These are phyloP conservation scores for Condylura cristata DNA, from an alignment of 2,113 vertebrate genomes.

Conservation along the genomic window DNA sequence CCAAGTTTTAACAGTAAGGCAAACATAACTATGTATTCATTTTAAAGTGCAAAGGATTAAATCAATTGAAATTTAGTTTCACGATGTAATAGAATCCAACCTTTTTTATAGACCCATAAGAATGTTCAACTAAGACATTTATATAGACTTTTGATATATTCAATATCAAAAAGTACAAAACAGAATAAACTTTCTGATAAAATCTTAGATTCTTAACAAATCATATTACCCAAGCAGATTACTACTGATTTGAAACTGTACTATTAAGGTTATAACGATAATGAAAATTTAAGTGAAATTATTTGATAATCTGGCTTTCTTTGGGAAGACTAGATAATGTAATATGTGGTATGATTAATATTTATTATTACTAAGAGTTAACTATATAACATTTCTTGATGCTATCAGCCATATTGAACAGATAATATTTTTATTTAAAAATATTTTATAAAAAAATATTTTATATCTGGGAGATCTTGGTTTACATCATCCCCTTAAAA, in stretches of 20 bases:
- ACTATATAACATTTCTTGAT: neutral
- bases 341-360: conserved; percentile 20
- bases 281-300: conserved; percentile 50
- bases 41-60: conserved; percentile 3
- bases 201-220: neutral
- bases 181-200: neutral
- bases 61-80: neutral
- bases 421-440: conserved; percentile 8
- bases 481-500: neutral
- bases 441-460: conserved; percentile 30
- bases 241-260: conserved; percentile 10
- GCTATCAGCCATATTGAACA: neutral
- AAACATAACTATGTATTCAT: neutral
- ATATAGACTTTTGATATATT: neutral
- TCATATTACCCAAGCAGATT: conserved; percentile 27
- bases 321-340: neutral
- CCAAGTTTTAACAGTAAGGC: conserved; percentile 14
- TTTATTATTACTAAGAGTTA: conserved; percentile 35
- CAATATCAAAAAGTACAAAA: neutral
- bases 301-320: conserved; percentile 18
- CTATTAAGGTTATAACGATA: neutral
- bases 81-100: neutral
- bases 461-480: neutral
- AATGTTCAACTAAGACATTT: neutral
- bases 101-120: neutral